These are phyloP conservation scores for Clarias pachynema DNA, from an alignment of 2,797 vertebrate genomes.

Conservation along the genomic window DNA sequence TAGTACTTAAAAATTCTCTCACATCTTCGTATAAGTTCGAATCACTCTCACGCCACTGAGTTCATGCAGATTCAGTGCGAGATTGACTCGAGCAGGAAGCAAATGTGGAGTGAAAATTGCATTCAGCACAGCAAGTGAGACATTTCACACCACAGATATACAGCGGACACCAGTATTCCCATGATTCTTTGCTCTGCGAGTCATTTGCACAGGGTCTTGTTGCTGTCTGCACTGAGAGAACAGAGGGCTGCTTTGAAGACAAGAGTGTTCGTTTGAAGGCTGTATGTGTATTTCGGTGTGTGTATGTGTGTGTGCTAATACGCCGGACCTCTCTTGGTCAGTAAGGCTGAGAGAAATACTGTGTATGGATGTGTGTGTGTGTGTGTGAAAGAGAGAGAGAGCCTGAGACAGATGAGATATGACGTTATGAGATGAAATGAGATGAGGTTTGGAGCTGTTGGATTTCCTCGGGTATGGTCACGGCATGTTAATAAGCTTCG, in stretches of 20 bases:
- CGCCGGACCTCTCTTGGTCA: background rate
- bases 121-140: conserved; percentile 24
- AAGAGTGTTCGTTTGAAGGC: conserved; percentile 30
- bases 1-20: no score
- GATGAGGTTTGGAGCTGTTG: conserved; percentile 7
- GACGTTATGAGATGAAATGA: background rate
- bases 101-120: conserved; percentile 17
- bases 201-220: conserved; percentile 12
- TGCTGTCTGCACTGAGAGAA: conserved; percentile 39
- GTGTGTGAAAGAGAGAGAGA: background rate
- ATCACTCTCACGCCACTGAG: background rate
- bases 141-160: conserved; percentile 29
- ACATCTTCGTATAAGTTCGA: background rate
- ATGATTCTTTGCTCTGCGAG: conserved; percentile 27
- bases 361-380: background rate
- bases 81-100: background rate
- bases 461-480: background rate
- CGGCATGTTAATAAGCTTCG: conserved; percentile 4
- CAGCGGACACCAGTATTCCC: conserved; percentile 31
- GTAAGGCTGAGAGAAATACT: background rate
- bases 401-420: background rate
- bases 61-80: background rate
- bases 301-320: background rate
- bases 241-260: conserved; percentile 52
- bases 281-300: conserved; percentile 14